Evolutionary conservation across 2,797 vertebrate genomes (phyloP).

Genomic region (Emydoidea blandingii): DNA sequence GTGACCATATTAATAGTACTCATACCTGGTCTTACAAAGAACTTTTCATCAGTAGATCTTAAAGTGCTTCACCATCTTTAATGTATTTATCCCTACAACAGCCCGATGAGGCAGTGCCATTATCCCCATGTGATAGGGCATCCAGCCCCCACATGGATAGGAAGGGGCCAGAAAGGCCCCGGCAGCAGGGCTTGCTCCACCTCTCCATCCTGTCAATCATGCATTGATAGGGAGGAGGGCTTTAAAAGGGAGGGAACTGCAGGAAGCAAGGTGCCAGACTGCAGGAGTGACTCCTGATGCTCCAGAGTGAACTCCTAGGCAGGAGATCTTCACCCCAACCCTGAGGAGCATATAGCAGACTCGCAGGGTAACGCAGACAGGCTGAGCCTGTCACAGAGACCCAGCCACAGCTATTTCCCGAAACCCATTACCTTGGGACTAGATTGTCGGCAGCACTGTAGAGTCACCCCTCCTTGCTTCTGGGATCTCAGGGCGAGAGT

Average conservation of each 20-base stretch:
- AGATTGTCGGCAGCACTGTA: not conserved
- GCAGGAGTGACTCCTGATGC: too few relatives aligned
- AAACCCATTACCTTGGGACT: not conserved
- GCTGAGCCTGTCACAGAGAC: not conserved
- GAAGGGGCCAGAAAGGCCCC: not conserved
- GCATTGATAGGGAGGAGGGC: not conserved
- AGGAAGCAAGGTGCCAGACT: not conserved
- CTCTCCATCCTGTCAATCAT: not conserved
- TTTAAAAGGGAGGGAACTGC: not conserved
- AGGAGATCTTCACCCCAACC: not conserved
- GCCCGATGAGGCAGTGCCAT: not conserved
- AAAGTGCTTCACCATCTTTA: not conserved
- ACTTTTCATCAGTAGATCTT: not conserved
- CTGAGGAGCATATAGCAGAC: not conserved
- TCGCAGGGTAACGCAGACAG: not conserved
- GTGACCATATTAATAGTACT: not conserved
- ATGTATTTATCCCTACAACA: not conserved
- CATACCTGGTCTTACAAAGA: not conserved
- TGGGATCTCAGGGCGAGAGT: not conserved
- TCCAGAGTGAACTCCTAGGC: too few relatives aligned
- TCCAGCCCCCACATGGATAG: not conserved
- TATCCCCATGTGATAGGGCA: not conserved
- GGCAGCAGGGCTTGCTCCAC: not conserved
- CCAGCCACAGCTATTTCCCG: not conserved
- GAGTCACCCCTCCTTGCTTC: not conserved